Evolutionary conservation across 2,113 vertebrate genomes (phyloP).

Genomic region (Dasyprocta punctata): DNA sequence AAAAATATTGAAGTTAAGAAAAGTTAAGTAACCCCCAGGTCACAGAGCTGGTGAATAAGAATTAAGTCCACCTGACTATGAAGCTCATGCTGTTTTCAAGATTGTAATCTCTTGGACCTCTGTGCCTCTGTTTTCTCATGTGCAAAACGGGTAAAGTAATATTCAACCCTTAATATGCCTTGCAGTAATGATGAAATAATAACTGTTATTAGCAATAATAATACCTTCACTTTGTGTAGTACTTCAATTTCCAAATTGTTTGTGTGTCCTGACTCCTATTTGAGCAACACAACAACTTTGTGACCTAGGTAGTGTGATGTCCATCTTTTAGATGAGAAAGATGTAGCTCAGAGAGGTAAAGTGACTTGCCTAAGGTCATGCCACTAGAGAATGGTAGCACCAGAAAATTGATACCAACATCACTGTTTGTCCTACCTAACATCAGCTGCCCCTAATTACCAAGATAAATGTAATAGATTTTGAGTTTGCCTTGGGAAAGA

Average conservation of each 20-base stretch:
- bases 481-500: background rate
- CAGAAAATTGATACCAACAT: background rate
- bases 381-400: background rate
- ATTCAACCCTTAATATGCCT: background rate
- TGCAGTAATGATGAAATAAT: background rate
- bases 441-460: constrained; percentile 35
- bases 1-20: background rate
- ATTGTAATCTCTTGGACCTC: background rate
- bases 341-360: background rate
- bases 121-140: background rate
- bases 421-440: background rate
- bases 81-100: background rate
- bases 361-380: constrained; percentile 11
- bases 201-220: constrained; percentile 28
- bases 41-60: background rate
- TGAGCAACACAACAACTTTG: background rate
- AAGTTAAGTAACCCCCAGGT: background rate
- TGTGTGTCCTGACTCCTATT: background rate
- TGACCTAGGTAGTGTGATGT: background rate
- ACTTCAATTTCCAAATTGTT: background rate
- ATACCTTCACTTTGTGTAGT: background rate
- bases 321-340: background rate
- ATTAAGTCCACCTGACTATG: background rate
- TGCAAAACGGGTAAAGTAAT: background rate
- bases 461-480: background rate